Evolutionary conservation across 2,888 invertebrate genomes (phyloP), one percentile per base, ranked within the genome.

Genomic region (Malachius bipustulatus): DNA sequence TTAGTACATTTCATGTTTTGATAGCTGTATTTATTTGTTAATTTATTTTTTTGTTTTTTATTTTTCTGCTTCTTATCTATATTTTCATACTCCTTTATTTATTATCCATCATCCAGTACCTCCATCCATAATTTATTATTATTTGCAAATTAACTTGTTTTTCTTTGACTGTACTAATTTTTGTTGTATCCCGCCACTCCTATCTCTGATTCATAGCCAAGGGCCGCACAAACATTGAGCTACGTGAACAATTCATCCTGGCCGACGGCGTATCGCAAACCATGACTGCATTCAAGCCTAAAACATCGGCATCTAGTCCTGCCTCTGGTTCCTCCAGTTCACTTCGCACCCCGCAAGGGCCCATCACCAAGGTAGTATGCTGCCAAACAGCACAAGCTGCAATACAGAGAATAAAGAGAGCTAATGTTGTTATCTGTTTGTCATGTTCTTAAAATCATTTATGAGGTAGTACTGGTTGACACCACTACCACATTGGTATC

Each of bases 221-320:
- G 76, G 97, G 97, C 73, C 87, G 97, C 71, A 96, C 96, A 69
- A 98, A 98, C 78, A 88, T 96, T 73, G 96, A 97, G 75, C 81
- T 98, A 63, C 81, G 97, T 63, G 97, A 97, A 71, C 90, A 94
- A 73, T 97, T 97, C 75, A 90, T 94, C 66, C 75, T 97, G 73
- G 94, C 97, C 56, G 88, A 93, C 65, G 96, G 97, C 63, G 93
- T 93, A 52, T 89, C 91, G 63, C 97, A 98, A 75, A 88, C 89
- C 63, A 96, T 98, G 94, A 84, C 93, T 59, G 89, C 91, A 59
- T 98, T 98, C 79, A 85, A 85, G 71, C 82, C 94, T 62, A 91
- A 90, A 71, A 82, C 87, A 63, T 82, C 84, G 62, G 80, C 82
- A 63, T 82, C 81, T 65, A 73, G 72, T 52, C 74, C 77, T 59